Conservation (phyloP, 2,888 invertebrate genomes). For the Tubiluchus corallicola region DNA sequence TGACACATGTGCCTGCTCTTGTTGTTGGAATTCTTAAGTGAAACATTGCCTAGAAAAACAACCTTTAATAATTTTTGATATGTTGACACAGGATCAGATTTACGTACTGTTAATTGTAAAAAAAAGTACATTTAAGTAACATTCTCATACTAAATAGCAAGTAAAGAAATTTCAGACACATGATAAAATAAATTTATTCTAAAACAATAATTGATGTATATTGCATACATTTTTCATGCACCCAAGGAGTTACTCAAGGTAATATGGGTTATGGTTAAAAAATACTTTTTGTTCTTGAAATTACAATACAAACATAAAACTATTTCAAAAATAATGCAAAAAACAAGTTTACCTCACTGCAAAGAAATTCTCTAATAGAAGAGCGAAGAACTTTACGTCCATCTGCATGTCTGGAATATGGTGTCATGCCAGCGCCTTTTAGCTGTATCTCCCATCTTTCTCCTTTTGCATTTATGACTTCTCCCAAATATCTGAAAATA, state of each 20-base stretch:
- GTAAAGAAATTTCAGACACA: conserved; percentile 5
- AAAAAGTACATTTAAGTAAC: not conserved
- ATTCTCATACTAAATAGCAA: not conserved
- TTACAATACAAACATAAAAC: not conserved
- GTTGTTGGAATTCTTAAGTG: conserved; percentile 33
- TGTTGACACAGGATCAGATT: too few species aligned
- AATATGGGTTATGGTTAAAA: not conserved
- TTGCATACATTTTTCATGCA: conserved; percentile 28
- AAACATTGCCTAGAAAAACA: conserved; percentile 32
- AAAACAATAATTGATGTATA: conserved; percentile 22
- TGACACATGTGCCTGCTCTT: conserved; percentile 36
- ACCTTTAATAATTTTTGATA: too few species aligned
- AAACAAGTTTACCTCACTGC: conserved; percentile 32
- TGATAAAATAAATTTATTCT: conserved; percentile 5
- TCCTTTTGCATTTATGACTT: conserved; percentile 33
- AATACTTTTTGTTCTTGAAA: too few species aligned
- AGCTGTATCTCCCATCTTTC: conserved; percentile 46
- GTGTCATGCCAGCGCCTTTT: conserved; percentile 46
- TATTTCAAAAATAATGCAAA: not conserved
- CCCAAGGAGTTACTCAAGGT: conserved; percentile 17
- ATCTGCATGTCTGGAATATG: conserved; percentile 43
- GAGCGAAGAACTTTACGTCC: conserved; percentile 43
- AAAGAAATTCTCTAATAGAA: conserved; percentile 45
- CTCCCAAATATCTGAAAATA: conserved; percentile 31
- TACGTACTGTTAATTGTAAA: not conserved